These are phyloP conservation scores for Suricata suricatta DNA, from an alignment of 2,113 vertebrate species.

Conservation along the genomic window DNA sequence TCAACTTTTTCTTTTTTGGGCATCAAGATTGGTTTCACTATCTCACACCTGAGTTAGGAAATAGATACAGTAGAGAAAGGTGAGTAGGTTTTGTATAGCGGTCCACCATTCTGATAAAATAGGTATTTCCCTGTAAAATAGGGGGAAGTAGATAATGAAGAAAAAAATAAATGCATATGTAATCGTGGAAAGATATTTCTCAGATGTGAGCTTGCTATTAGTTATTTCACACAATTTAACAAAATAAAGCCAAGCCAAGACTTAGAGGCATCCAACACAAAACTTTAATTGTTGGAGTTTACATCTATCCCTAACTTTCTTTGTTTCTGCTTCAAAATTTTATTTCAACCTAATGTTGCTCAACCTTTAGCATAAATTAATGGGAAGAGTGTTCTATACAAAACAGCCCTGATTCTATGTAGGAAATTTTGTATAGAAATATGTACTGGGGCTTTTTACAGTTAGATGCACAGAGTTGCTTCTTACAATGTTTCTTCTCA, in stretches of 20 bases:
- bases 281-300: neutral
- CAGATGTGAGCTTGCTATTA: neutral
- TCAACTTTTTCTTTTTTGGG: neutral
- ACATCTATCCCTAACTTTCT: neutral
- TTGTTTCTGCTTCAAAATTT: slow-evolving; percentile 18
- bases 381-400: neutral
- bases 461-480: neutral
- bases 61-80: neutral
- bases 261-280: neutral
- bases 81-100: neutral
- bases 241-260: slow-evolving; percentile 31
- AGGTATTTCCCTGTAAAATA: neutral
- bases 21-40: neutral
- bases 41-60: neutral
- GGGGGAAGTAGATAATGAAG: neutral
- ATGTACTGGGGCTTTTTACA: neutral
- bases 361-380: slow-evolving; percentile 5
- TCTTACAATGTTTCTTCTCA: slow-evolving; percentile 1
- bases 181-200: neutral
- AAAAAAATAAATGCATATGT: neutral
- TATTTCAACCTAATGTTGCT: neutral
- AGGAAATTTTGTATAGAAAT: slow-evolving; percentile 24
- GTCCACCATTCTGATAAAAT: neutral
- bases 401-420: neutral
- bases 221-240: neutral